A percentile compares a stretch with the other conserved stretches of the same genome.
phyloP scores from a whole-genome alignment of 2,797 vertebrate genomes.

The Borostomias antarcticus region DNA sequence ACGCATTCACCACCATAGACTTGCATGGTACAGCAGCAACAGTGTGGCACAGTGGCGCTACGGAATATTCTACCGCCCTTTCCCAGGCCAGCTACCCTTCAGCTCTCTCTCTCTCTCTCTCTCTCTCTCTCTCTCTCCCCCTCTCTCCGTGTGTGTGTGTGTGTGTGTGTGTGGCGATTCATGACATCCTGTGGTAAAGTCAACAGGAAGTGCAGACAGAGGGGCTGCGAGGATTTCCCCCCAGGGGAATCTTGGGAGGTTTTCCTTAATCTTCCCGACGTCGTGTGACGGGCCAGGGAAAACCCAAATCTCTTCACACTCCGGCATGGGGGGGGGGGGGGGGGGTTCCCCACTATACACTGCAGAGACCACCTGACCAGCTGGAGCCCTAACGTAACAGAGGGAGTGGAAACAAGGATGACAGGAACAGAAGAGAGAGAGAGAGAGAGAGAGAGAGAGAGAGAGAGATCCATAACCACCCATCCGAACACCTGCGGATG shows the following conservation, averaged over 20 bases:
- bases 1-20: too few relatives aligned
- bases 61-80: too few relatives aligned
- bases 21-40: too few relatives aligned
- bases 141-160: not conserved
- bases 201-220: not conserved
- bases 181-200: not conserved
- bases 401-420: not conserved
- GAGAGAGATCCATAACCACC: not conserved
- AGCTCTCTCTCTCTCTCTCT: too few relatives aligned
- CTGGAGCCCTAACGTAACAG: not conserved
- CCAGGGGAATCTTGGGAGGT: too few relatives aligned
- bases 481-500: conserved; percentile 1
- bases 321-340: not conserved
- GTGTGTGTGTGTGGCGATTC: not conserved
- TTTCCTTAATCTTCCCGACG: too few relatives aligned
- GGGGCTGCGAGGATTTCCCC: not conserved
- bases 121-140: too few relatives aligned
- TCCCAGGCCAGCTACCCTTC: too few relatives aligned
- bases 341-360: not conserved
- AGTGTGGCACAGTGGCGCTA: too few relatives aligned
- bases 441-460: not conserved
- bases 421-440: not conserved
- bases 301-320: conserved; percentile 6
- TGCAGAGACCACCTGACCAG: not conserved
- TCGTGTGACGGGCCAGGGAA: too few relatives aligned